Conservation (phyloP, 1,140 invertebrate genomes). For the Latrodectus geometricus region DNA sequence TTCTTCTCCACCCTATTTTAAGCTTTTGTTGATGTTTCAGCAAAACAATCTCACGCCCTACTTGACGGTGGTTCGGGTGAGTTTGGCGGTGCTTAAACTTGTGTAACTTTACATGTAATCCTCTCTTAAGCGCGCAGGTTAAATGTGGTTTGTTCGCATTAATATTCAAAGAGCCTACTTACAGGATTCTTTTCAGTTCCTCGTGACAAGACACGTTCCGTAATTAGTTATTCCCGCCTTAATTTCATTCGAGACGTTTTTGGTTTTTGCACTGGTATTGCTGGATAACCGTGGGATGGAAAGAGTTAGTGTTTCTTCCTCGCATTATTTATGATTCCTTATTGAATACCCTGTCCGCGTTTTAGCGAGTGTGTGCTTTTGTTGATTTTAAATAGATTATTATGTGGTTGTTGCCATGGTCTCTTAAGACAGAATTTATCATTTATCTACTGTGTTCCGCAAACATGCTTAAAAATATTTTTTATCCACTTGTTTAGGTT, state of each 20-base stretch:
- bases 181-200: neutral
- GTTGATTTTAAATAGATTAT: no score
- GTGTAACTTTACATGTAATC: neutral
- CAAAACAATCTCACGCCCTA: no score
- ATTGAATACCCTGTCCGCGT: no score
- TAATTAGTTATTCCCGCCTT: constrained; percentile 38
- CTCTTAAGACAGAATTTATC: no score
- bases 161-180: constrained; percentile 37
- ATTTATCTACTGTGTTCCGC: no score
- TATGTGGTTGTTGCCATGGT: neutral
- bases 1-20: no score
- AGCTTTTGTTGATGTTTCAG: no score
- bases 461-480: no score
- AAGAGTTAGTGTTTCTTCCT: neutral
- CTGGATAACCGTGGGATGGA: constrained; percentile 6
- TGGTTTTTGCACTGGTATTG: neutral
- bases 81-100: neutral
- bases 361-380: no score
- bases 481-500: no score
- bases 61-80: no score
- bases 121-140: constrained; percentile 6
- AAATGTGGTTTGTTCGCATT: neutral
- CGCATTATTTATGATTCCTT: no score
- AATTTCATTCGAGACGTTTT: constrained; percentile 7
- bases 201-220: neutral